Evolutionary conservation across 1,140 invertebrate genomes (phyloP).

Genomic region (Linepithema humile): DNA sequence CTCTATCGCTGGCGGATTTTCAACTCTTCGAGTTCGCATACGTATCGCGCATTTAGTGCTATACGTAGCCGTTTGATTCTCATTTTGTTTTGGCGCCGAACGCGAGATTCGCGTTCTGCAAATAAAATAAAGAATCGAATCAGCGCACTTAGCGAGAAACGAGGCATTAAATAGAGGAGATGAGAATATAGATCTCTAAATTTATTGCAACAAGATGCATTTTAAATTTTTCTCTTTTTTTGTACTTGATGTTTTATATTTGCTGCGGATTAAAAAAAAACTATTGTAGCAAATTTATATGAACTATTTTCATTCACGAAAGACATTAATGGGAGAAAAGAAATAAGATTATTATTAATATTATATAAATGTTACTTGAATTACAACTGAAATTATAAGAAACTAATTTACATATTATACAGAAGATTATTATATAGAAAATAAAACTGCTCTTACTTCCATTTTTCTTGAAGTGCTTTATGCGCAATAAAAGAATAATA

Average conservation of each 20-base stretch:
- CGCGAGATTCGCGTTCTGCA: background rate
- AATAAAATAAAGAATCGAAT: slow-evolving; percentile 4
- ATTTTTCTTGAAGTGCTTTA: slow-evolving; percentile 19
- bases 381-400: slow-evolving; percentile 5
- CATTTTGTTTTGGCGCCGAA: slow-evolving; percentile 25
- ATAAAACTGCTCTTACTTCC: background rate
- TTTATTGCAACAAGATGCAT: background rate
- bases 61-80: background rate
- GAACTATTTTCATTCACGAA: background rate
- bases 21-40: background rate
- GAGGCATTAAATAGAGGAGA: slow-evolving; percentile 34
- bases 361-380: background rate
- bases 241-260: background rate
- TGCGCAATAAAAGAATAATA: slow-evolving; percentile 12
- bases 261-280: background rate
- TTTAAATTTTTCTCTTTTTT: background rate
- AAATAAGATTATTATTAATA: background rate
- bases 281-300: background rate
- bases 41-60: background rate
- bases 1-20: slow-evolving; percentile 17
- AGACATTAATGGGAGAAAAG: background rate
- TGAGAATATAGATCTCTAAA: background rate
- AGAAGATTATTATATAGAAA: slow-evolving; percentile 1
- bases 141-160: slow-evolving; percentile 24
- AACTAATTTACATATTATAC: slow-evolving; percentile 3